Evolutionary conservation across 2,888 invertebrate genomes (phyloP).

Genomic region (Chrysolina oricalcia): DNA sequence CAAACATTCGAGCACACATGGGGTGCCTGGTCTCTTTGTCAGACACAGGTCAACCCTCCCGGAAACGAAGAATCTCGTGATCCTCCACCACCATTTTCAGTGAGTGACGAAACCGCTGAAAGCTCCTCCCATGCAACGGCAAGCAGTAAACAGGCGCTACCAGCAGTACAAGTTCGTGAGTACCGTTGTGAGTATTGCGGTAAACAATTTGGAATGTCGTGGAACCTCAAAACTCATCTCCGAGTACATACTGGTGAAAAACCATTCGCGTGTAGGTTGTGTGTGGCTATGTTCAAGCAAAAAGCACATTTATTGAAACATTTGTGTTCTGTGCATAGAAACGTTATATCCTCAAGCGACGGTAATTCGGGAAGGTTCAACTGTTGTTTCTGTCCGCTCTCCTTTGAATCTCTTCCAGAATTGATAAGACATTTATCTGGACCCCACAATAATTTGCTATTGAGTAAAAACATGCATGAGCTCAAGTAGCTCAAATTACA

Average conservation of each 20-base stretch:
- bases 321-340: slow-evolving; percentile 90
- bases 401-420: slow-evolving; percentile 90
- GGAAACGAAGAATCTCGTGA: slow-evolving; percentile 62
- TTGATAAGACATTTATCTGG: slow-evolving; percentile 90
- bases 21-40: slow-evolving; percentile 80
- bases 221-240: slow-evolving; percentile 92
- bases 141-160: slow-evolving; percentile 67
- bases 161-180: slow-evolving; percentile 78
- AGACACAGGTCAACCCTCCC: slow-evolving; percentile 76
- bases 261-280: slow-evolving; percentile 90
- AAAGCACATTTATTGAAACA: slow-evolving; percentile 91
- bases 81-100: slow-evolving; percentile 65
- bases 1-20: slow-evolving; percentile 74
- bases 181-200: slow-evolving; percentile 93
- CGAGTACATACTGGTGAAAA: slow-evolving; percentile 92
- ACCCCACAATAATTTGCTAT: slow-evolving; percentile 89
- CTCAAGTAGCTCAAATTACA: slow-evolving; percentile 62
- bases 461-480: slow-evolving; percentile 89
- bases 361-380: slow-evolving; percentile 84
- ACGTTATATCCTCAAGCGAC: slow-evolving; percentile 89
- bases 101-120: slow-evolving; percentile 69
- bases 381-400: slow-evolving; percentile 91
- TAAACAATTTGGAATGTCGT: slow-evolving; percentile 93
- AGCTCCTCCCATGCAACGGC: slow-evolving; percentile 67
- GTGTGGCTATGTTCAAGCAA: slow-evolving; percentile 94